These are phyloP conservation scores for Agrenia bidenticulata DNA, from an alignment of 2,888 invertebrate species.

Conservation along the genomic window DNA sequence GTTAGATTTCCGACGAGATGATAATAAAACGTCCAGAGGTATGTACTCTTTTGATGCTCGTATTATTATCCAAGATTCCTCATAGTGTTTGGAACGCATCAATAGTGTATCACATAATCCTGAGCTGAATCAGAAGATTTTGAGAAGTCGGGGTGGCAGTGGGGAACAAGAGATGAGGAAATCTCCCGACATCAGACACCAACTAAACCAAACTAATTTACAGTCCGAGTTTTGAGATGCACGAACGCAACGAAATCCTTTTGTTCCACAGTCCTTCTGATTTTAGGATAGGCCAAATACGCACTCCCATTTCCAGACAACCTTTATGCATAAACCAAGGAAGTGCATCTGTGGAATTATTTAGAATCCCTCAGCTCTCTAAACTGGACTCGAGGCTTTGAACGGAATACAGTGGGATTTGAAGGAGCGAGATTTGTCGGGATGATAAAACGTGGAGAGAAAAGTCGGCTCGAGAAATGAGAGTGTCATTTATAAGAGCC, in stretches of 20 bases:
- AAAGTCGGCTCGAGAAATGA: no score
- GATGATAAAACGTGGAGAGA: no score
- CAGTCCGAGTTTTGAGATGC: slow-evolving; percentile 2
- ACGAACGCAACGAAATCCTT: neutral
- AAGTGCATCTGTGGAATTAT: neutral
- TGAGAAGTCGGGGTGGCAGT: neutral
- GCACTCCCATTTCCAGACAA: no score
- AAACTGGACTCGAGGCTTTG: no score
- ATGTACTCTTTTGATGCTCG: neutral
- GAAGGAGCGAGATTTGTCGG: no score
- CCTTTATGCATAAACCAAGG: neutral
- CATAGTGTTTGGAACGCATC: neutral
- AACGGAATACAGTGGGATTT: no score
- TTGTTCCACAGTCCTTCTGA: neutral
- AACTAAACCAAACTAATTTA: neutral
- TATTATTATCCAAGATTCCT: neutral
- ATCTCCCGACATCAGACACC: slow-evolving; percentile 3
- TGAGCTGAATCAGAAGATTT: neutral
- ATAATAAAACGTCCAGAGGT: slow-evolving; percentile 16
- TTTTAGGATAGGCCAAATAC: no score
- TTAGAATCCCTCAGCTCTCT: no score
- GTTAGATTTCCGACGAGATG: slow-evolving; percentile 14
- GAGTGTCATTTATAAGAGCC: no score
- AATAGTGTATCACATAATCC: neutral
- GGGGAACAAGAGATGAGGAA: slow-evolving; percentile 1